Evolutionary conservation across 2,797 vertebrate species (phyloP).

Genomic region (Psittacula derbiana): DNA sequence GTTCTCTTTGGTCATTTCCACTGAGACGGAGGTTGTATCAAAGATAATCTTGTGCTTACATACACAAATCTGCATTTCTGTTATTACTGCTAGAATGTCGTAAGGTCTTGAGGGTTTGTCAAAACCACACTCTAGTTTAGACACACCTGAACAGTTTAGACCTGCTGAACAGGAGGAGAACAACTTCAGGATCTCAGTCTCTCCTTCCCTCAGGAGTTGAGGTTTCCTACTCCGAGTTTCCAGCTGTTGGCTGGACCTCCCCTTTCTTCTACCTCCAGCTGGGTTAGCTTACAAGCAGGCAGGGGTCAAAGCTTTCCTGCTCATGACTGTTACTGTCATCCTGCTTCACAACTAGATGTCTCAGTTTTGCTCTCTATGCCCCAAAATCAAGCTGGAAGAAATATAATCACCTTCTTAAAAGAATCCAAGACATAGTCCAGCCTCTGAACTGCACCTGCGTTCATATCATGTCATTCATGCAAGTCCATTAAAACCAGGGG

Average conservation of each 20-base stretch:
- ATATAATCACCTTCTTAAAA: neutral
- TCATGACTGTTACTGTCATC: neutral
- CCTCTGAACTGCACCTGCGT: neutral
- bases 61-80: neutral
- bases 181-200: neutral
- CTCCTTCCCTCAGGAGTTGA: neutral
- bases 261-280: neutral
- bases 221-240: neutral
- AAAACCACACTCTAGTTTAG: neutral
- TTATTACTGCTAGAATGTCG: neutral
- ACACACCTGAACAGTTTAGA: neutral
- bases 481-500: neutral
- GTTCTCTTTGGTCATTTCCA: neutral
- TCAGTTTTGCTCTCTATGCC: neutral
- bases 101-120: neutral
- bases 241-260: neutral
- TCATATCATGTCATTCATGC: neutral
- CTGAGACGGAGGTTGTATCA: neutral
- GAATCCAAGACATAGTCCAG: neutral
- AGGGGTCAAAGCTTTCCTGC: neutral
- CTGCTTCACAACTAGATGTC: neutral
- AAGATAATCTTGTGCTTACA: neutral
- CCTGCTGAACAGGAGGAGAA: neutral
- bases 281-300: neutral
- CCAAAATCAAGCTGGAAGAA: neutral